These are phyloP conservation scores for Pandion haliaetus DNA, from an alignment of 2,113 vertebrate genomes.

Conservation along the genomic window DNA sequence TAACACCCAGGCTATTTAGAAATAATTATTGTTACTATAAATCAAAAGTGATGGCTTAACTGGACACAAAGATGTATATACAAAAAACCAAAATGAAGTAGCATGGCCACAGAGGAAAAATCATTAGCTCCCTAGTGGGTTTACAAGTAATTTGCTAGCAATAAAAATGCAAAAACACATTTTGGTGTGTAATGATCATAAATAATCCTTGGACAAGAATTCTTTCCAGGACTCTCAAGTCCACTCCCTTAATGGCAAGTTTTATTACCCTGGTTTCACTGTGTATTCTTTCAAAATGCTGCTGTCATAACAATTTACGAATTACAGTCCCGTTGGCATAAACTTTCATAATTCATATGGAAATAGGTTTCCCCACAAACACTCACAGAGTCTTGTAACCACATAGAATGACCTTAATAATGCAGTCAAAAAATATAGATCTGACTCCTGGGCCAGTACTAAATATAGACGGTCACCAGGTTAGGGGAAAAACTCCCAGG, in stretches of 20 bases:
- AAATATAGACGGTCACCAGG: not conserved
- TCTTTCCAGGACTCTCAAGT: slow-evolving; percentile 18
- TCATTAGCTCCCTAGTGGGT: slow-evolving; percentile 32
- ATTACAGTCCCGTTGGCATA: not conserved
- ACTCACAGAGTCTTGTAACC: not conserved
- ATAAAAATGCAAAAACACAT: slow-evolving; percentile 61
- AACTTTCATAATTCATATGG: not conserved
- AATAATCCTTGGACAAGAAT: slow-evolving; percentile 51
- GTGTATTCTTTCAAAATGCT: slow-evolving; percentile 7
- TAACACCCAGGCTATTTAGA: not conserved
- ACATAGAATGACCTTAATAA: not conserved
- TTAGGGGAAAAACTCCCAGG: fast-evolving
- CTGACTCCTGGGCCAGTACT: not conserved
- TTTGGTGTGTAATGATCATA: slow-evolving; percentile 42
- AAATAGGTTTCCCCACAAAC: not conserved
- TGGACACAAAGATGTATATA: not conserved
- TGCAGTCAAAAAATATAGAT: not conserved
- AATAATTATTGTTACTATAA: not conserved
- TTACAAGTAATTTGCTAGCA: slow-evolving; percentile 56
- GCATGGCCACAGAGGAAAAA: not conserved
- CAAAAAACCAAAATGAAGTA: not conserved
- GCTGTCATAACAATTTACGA: not conserved
- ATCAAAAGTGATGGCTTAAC: slow-evolving; percentile 16
- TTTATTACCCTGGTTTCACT: slow-evolving; percentile 30
- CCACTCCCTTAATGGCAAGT: slow-evolving; percentile 3